Conservation (phyloP, 2,113 vertebrate species). For the Alethe diademata region DNA sequence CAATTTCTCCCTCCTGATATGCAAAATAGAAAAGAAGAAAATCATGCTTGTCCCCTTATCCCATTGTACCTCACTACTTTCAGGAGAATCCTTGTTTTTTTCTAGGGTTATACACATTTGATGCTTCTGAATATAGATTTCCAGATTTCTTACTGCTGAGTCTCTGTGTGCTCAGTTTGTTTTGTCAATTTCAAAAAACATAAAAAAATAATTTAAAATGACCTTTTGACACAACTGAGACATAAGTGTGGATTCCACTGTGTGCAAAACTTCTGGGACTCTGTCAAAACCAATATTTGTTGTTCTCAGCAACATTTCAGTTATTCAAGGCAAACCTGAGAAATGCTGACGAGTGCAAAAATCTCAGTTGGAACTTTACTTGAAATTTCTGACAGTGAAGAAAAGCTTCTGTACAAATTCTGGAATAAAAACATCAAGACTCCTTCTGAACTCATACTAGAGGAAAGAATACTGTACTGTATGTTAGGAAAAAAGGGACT, state of each 20-base stretch:
- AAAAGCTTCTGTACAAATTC: background rate
- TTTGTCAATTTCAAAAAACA: background rate
- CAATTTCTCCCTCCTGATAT: background rate
- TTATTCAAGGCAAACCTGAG: background rate
- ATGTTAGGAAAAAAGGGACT: background rate
- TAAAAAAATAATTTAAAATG: background rate
- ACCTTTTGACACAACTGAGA: conserved; percentile 3
- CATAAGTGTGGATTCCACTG: background rate
- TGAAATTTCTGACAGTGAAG: background rate
- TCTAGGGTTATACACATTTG: background rate
- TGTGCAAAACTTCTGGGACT: background rate
- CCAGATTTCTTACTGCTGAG: background rate
- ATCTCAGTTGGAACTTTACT: background rate
- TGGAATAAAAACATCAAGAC: background rate
- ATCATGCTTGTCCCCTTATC: background rate
- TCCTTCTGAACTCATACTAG: background rate
- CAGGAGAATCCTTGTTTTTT: background rate
- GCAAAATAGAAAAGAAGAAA: background rate
- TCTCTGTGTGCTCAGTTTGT: background rate
- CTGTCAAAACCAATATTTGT: conserved; percentile 7
- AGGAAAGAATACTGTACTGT: background rate
- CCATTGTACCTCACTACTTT: background rate
- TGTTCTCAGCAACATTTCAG: conserved; percentile 7
- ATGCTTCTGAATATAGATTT: background rate
- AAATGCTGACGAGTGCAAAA: conserved; percentile 34